Base-by-base conservation (phyloP, 2,113 vertebrate genomes). In the Coracopsis vasa region DNA sequence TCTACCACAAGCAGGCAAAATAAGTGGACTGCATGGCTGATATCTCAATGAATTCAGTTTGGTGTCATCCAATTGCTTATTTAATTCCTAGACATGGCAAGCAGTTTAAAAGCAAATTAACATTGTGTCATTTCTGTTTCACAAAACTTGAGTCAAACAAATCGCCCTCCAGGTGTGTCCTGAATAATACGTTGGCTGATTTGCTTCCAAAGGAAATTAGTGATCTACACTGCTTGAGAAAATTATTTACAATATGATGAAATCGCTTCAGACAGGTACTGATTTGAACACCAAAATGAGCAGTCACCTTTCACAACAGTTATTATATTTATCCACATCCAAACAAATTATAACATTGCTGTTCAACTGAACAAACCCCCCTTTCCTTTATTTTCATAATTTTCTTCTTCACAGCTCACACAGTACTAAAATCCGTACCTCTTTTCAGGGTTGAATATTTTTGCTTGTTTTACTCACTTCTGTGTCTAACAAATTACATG, bases 41-140 rank as follows among this genome's bases (percentile, higher is more conserved):
- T 92, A 96, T 81, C 90, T 94, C 81, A 96, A 92, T 95, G 77
- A 69, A 92, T 94, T 95, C 69, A 78, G 56, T 71, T 95, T 75
- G 47, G 81, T 95, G 91, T 97, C 81, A 94, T 95, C 60, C 94
- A 92, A 80, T 84, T 88, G 48, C 62, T 92, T 88, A 75, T 95
- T 88, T 95, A 96, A 96, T 94, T 94, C 88, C 65, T 80, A 92
- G 77, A 95, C 53, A 86, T 92, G 86, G 47, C 67, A 96, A 92
- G 51, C 19, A 90, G 65, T 94, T 95, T 96, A 95, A 96, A 97
- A 94, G 48, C 47, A 95, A 95, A 97, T 96, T 94, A 95, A 86
- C 53, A 33, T 70, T 84, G 51, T 97, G 91, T 95, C 92, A 94
- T 95, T 96, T 96, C 81, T 39, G 41, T 96, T 96, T 94, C 91